Percentiles rank a stretch among this genome's conserved stretches.
Conservation (phyloP, 2,797 vertebrate species). For the Strix occidentalis region DNA sequence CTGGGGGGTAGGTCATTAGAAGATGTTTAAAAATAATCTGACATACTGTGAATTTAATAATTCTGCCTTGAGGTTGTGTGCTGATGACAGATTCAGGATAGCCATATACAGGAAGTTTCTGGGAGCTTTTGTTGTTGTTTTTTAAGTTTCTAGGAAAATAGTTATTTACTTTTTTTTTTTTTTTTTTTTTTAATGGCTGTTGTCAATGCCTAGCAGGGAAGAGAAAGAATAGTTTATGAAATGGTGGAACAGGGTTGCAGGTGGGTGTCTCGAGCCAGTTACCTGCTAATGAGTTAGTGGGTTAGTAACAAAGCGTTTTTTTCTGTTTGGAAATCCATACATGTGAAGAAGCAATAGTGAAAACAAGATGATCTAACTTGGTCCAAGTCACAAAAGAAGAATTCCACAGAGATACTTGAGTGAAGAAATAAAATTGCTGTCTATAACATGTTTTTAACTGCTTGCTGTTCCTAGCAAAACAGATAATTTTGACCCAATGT, state of each 20-base stretch:
- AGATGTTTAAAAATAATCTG: neutral
- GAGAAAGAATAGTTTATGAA: neutral
- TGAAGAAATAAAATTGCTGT: neutral
- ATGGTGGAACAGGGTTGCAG: neutral
- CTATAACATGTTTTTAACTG: neutral
- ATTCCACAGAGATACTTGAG: neutral
- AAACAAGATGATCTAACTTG: neutral
- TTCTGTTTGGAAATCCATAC: neutral
- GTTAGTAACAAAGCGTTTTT: neutral
- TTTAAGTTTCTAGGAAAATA: neutral
- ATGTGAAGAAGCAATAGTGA: neutral
- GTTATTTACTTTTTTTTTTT: neutral
- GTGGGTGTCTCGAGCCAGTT: neutral
- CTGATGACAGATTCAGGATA: neutral
- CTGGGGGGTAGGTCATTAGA: neutral
- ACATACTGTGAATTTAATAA: neutral
- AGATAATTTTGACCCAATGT: neutral
- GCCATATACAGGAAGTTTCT: neutral
- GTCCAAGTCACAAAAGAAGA: neutral
- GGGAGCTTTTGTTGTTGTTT: neutral
- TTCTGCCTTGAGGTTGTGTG: neutral
- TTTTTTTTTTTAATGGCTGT: neutral
- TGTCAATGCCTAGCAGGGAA: neutral
- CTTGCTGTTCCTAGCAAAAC: neutral
- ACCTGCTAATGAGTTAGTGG: neutral